Percentiles rank a stretch among this genome's conserved stretches.
These are phyloP conservation scores for Ambastaia sidthimunki DNA, from an alignment of 2,797 vertebrate species.

Conservation along the genomic window DNA sequence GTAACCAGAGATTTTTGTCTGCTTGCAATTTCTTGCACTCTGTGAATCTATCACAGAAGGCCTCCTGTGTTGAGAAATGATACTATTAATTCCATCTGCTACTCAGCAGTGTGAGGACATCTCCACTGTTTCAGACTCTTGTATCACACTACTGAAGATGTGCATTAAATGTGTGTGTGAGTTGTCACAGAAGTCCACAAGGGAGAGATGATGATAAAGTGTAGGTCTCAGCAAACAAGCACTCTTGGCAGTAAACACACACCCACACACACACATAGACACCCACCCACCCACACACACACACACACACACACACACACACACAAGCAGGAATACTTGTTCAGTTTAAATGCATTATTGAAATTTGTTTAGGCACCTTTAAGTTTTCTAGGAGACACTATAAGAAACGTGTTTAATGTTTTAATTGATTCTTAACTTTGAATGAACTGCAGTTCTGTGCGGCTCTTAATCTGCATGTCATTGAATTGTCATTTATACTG, in stretches of 20 bases:
- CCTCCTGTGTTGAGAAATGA: constrained; percentile 6
- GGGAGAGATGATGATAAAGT: constrained; percentile 27
- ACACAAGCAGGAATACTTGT: constrained; percentile 24
- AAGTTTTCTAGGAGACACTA: constrained; percentile 50
- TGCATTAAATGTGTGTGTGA: not conserved
- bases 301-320: no score
- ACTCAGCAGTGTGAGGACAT: constrained; percentile 5
- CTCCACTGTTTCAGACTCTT: constrained; percentile 1
- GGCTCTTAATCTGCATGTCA: no score
- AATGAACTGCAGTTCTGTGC: not conserved
- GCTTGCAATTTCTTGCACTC: not conserved
- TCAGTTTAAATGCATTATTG: constrained; percentile 50
- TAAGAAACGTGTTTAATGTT: constrained; percentile 19
- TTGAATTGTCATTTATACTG: no score
- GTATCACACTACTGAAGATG: constrained; percentile 14
- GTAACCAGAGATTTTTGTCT: not conserved
- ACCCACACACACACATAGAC: no score
- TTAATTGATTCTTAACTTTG: not conserved
- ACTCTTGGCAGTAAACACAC: constrained; percentile 12
- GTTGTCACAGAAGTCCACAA: not conserved
- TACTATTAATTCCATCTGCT: constrained; percentile 23
- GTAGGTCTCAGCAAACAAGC: constrained; percentile 34
- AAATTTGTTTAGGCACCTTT: constrained; percentile 40
- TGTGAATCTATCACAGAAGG: not conserved
- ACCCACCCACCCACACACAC: no score